Conservation (phyloP, 2,797 vertebrate species). For the Miichthys miiuy region DNA sequence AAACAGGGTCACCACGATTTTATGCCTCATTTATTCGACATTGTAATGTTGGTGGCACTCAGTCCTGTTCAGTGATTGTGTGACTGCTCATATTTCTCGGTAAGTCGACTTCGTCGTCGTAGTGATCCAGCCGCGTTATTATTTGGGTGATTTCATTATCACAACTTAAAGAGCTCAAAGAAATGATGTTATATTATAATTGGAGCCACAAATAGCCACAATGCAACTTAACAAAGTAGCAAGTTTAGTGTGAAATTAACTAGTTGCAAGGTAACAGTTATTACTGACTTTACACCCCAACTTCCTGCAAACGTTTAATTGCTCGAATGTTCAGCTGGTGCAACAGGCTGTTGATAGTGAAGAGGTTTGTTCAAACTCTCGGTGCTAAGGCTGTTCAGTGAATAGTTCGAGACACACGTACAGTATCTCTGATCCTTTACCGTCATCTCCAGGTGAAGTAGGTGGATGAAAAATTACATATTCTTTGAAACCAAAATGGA, state of each 20-base stretch:
- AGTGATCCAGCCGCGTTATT: not conserved
- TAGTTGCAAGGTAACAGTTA: not conserved
- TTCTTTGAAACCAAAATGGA: not conserved
- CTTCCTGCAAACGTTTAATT: not conserved
- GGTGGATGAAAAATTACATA: slow-evolving; percentile 4
- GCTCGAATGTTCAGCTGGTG: not conserved
- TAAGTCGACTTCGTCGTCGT: not conserved
- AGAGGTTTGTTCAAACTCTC: not conserved
- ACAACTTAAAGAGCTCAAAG: not conserved
- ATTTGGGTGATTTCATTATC: not conserved
- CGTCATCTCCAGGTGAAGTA: not conserved
- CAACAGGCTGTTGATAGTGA: not conserved
- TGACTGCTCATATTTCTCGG: not conserved
- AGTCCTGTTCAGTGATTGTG: not conserved
- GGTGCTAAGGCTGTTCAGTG: not conserved
- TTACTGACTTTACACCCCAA: not conserved
- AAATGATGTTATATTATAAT: not conserved
- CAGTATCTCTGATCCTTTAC: not conserved
- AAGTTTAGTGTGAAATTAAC: not conserved
- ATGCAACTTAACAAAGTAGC: not conserved
- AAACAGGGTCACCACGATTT: not conserved
- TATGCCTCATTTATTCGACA: not conserved
- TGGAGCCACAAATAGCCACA: not conserved
- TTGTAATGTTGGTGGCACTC: not conserved
- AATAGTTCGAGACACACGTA: not conserved